Evolutionary conservation across 2,797 vertebrate species (phyloP).

Genomic region (Acanthurus leucopareius): DNA sequence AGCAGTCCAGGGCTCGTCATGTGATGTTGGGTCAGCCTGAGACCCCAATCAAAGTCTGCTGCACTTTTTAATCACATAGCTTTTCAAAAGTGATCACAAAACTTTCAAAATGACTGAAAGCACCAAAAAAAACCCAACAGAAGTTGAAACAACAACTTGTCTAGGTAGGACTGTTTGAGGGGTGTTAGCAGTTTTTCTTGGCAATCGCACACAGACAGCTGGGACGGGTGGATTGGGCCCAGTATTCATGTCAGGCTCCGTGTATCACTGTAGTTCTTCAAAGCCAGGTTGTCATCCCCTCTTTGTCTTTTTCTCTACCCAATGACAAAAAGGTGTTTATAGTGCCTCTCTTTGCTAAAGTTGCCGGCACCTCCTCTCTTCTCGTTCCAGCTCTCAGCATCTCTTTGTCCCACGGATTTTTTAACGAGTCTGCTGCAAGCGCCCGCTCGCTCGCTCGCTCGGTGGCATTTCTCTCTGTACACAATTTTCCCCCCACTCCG

Average conservation of each 20-base stretch:
- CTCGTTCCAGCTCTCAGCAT: conserved; percentile 12
- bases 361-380: conserved; percentile 32
- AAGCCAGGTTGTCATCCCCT: conserved; percentile 23
- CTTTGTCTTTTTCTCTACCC: conserved; percentile 31
- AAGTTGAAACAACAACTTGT: conserved; percentile 6
- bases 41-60: conserved; percentile 28
- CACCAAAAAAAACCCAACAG: conserved; percentile 14
- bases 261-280: conserved; percentile 24
- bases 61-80: conserved; percentile 41
- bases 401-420: conserved; percentile 52
- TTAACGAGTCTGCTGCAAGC: conserved; percentile 24
- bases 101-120: conserved; percentile 25
- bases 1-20: too few relatives aligned
- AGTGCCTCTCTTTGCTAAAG: conserved; percentile 18
- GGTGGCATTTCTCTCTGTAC: conserved; percentile 25
- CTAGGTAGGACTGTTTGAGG: conserved; percentile 29
- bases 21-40: background rate
- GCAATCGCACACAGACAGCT: conserved; percentile 23
- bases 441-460: background rate
- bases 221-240: background rate
- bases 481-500: conserved; percentile 4
- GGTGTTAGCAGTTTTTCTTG: conserved; percentile 15
- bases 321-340: conserved; percentile 35
- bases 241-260: conserved; percentile 19
- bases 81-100: background rate